Conservation (phyloP, 2,797 vertebrate genomes). For the Martes flavigula region DNA sequence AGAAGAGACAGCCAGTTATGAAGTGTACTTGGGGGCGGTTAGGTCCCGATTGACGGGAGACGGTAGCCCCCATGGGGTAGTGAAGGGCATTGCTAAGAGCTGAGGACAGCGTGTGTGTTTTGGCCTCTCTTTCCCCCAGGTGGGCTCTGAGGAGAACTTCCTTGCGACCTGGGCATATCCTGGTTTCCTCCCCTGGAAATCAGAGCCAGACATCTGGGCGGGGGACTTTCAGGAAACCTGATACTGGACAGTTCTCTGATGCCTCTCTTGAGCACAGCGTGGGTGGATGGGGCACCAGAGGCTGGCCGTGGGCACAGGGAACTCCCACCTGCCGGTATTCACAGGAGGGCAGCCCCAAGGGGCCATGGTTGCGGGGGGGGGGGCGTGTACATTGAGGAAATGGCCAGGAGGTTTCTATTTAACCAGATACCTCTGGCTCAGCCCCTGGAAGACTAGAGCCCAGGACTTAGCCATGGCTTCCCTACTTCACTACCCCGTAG, state of each 20-base stretch:
- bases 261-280: not conserved
- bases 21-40: not conserved
- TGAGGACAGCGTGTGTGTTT: too few relatives aligned
- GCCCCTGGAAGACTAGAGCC: not conserved
- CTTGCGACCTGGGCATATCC: not conserved
- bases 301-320: not conserved
- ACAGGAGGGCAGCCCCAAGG: not conserved
- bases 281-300: not conserved
- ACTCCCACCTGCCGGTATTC: not conserved
- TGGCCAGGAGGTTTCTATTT: not conserved
- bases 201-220: not conserved
- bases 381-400: not conserved
- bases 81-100: not conserved
- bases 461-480: not conserved
- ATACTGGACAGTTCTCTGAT: not conserved
- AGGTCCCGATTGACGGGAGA: not conserved
- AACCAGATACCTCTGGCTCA: constrained; percentile 4
- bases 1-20: not conserved
- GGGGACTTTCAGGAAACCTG: not conserved
- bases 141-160: not conserved
- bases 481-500: not conserved
- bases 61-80: not conserved
- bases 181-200: not conserved
- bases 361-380: too few relatives aligned
- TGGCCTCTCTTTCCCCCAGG: not conserved